Conservation (phyloP, 2,113 vertebrate genomes). For the Ascaphus truei region DNA sequence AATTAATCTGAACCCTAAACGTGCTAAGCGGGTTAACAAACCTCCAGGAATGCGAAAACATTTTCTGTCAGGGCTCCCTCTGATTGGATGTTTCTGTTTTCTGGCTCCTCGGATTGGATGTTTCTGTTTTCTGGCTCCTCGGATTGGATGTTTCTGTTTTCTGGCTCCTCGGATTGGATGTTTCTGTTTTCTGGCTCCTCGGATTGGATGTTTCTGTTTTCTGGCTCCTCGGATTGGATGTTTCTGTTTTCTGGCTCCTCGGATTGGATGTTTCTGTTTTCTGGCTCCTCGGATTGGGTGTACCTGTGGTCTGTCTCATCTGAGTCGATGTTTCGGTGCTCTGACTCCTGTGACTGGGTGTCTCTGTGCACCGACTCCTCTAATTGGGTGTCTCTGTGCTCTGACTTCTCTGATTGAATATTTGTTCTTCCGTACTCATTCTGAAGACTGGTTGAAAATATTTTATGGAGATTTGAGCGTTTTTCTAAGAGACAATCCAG, state of each 20-base stretch:
- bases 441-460: too few relatives aligned
- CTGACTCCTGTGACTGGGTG: background rate
- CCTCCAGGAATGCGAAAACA: constrained; percentile 7
- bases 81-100: background rate
- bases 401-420: background rate
- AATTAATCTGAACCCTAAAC: too few relatives aligned
- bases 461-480: too few relatives aligned
- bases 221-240: background rate
- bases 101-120: background rate
- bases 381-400: background rate
- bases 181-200: background rate
- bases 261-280: background rate
- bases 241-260: background rate
- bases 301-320: background rate
- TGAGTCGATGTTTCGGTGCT: background rate
- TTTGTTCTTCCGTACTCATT: too few relatives aligned
- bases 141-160: background rate
- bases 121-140: background rate
- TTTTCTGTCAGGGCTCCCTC: background rate
- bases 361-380: background rate
- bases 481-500: too few relatives aligned
- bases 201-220: background rate
- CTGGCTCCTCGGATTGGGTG: background rate
- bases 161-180: background rate
- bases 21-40: background rate